Conservation (phyloP, 1,140 invertebrate genomes). For the Papilio helenus region DNA sequence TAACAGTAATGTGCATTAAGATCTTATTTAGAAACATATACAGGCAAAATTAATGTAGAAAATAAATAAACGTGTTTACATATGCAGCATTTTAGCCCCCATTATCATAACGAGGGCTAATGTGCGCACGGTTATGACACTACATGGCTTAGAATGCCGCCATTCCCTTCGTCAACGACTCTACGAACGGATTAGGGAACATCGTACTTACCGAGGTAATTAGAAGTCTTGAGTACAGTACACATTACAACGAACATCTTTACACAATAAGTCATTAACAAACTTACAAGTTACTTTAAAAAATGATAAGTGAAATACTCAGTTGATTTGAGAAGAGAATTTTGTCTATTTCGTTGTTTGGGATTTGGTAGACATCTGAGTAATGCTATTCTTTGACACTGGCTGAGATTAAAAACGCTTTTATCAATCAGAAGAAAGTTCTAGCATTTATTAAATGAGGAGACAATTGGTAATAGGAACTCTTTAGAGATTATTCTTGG, state of each 20-base stretch:
- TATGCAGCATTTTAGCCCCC: background rate
- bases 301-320: too few species aligned
- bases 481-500: background rate
- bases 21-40: background rate
- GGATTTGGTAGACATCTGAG: too few species aligned
- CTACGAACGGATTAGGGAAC: constrained; percentile 10
- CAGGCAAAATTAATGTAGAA: background rate
- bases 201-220: background rate
- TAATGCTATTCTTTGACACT: too few species aligned
- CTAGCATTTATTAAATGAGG: too few species aligned
- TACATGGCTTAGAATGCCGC: background rate
- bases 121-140: background rate
- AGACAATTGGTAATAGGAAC: background rate
- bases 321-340: too few species aligned
- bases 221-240: background rate
- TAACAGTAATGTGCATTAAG: background rate
- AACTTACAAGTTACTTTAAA: background rate
- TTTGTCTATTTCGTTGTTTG: too few species aligned
- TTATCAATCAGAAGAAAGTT: too few species aligned
- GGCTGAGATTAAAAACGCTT: too few species aligned
- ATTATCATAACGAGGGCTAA: constrained; percentile 7
- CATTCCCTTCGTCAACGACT: constrained; percentile 3
- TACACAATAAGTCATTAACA: background rate
- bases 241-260: background rate
- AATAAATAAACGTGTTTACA: background rate